Evolutionary conservation across 37 sponge, comb jelly and placozoan species (phyloP), one percentile per base, ranked within the genome.

Genomic region (Spongilla lacustris): DNA sequence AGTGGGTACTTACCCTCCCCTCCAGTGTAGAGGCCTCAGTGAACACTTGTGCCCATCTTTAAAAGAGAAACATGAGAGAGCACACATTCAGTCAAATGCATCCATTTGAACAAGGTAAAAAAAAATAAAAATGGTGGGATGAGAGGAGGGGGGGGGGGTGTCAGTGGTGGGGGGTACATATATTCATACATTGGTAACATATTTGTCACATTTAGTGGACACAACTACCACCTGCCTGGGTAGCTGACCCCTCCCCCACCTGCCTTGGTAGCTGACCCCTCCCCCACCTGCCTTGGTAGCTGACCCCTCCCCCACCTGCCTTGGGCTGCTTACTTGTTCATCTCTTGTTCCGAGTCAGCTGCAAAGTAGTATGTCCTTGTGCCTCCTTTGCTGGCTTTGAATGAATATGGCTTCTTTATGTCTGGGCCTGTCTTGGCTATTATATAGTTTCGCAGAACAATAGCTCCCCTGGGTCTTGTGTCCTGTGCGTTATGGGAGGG

Each of bases 321-420:
- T 41, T 3, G 17, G 19, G 34, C 5, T 66, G 4, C 88, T 23
- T 37, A 90, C 90, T 68, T 84, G 67, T 86, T 82, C 90, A 90
- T 90, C 36, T 85, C 81, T 66, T 46, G 80, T 29, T 90, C 83
- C 0, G 74, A 30, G 27, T 90, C 90, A 41, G 86, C 86, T 36
- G 67, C 24, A 22, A 90, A 41, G 66, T 32, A 72, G 81, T 90
- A 90, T 22, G 77, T 80, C 73, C 81, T 31, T 27, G 77, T 81
- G 14, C 90, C 90, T n/a, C 90, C 90, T 70, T 90, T 90, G 33
- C 79, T 71, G n/a, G 73, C 25, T 50, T 72, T 85, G 84, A 90
- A 85, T 5, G 86, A 30, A 31, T 35, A 74, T 0, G 71, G 83
- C 50, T 72, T 78, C 69, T 85, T 78, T 1, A 78, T 12, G 58